Evolutionary conservation across 92 coral and sea anemone species (phyloP).

Genomic region (Porites rus): DNA sequence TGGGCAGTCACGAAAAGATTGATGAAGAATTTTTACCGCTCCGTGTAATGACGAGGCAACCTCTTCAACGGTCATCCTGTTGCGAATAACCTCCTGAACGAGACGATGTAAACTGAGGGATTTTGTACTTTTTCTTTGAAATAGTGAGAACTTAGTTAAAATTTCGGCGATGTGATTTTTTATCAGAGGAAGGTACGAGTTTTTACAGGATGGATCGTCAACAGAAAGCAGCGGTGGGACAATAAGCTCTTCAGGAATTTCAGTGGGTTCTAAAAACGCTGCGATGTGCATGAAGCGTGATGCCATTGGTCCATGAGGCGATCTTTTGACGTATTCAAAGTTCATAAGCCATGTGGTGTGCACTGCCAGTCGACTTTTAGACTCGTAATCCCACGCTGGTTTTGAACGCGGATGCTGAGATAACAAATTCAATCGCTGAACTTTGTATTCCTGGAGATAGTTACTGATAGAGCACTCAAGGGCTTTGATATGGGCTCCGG

Average conservation of each 20-base stretch:
- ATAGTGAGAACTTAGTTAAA: conserved; percentile 82
- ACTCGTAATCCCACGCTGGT: conserved; percentile 50
- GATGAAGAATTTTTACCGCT: conserved; percentile 72
- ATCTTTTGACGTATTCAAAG: conserved; percentile 56
- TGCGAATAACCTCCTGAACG: conserved; percentile 84
- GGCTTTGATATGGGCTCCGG: conserved; percentile 70
- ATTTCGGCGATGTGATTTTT: conserved; percentile 58
- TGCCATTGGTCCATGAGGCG: conserved; percentile 57
- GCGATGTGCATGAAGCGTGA: conserved; percentile 62
- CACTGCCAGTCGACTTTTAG: conserved; percentile 69
- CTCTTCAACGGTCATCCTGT: conserved; percentile 44
- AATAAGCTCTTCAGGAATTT: conserved; percentile 78
- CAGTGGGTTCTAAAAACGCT: conserved; percentile 76
- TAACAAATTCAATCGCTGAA: conserved; percentile 53
- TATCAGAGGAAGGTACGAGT: conserved; percentile 38
- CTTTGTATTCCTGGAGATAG: conserved; percentile 60
- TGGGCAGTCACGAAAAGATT: conserved; percentile 56
- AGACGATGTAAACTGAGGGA: conserved; percentile 81
- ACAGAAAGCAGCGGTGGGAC: conserved; percentile 65
- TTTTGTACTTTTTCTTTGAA: conserved; percentile 52
- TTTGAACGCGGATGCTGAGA: conserved; percentile 50
- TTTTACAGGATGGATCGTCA: conserved; percentile 40
- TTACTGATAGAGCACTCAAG: conserved; percentile 42
- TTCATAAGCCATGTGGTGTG: conserved; percentile 83
- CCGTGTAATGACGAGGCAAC: conserved; percentile 33